Conservation (phyloP, 2,888 invertebrate species). For the Synergus itoensis region DNA sequence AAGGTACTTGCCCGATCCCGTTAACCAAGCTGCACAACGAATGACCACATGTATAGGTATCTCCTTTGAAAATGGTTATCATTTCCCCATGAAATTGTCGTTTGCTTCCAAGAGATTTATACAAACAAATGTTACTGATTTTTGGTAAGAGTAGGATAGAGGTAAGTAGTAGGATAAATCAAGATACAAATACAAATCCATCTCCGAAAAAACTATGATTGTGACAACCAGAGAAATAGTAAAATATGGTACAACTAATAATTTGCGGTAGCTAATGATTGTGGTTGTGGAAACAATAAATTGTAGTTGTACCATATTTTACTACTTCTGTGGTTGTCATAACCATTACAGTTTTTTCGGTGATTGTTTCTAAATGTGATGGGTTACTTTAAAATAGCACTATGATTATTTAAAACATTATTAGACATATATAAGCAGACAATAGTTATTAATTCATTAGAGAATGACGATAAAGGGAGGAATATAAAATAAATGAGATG, state of each 20-base stretch:
- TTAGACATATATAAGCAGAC: background rate
- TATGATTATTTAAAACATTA: background rate
- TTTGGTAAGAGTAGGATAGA: background rate
- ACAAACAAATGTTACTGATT: background rate
- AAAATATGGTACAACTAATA: too few relatives aligned
- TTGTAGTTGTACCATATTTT: too few relatives aligned
- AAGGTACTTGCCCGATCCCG: conserved; percentile 49
- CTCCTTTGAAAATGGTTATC: conserved; percentile 53
- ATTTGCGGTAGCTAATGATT: too few relatives aligned
- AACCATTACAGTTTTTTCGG: too few relatives aligned
- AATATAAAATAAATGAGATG: background rate
- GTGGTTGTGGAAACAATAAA: too few relatives aligned
- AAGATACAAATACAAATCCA: background rate
- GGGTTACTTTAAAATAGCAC: background rate
- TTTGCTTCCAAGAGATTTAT: conserved; percentile 45
- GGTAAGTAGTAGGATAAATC: background rate
- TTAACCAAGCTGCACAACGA: conserved; percentile 54
- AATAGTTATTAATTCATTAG: conserved; percentile 7
- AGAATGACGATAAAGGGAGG: background rate
- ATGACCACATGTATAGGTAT: conserved; percentile 52
- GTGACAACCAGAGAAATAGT: too few relatives aligned
- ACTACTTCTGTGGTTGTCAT: too few relatives aligned
- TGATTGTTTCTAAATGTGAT: background rate
- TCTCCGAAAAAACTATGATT: background rate
- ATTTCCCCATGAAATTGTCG: conserved; percentile 53